Evolutionary conservation across 2,888 invertebrate genomes (phyloP).

Genomic region (Phrixothrix hirtus): DNA sequence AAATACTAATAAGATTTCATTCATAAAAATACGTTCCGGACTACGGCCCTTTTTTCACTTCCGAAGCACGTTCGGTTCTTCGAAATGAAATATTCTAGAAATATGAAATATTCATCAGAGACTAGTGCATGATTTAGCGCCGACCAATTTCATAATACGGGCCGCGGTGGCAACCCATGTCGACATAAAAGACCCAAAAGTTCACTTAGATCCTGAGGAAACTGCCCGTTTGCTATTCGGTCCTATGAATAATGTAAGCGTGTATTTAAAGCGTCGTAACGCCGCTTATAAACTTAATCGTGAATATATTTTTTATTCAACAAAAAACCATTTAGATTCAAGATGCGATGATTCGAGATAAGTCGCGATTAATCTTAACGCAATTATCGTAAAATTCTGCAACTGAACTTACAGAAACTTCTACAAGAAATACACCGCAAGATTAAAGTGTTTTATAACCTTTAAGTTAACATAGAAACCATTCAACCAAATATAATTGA

Average conservation of each 20-base stretch:
- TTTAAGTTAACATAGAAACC: background rate
- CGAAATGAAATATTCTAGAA: slow-evolving; percentile 33
- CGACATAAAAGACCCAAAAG: slow-evolving; percentile 18
- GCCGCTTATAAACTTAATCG: background rate
- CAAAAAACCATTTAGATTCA: background rate
- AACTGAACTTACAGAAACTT: background rate
- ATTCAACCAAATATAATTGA: background rate
- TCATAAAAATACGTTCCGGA: slow-evolving; percentile 32
- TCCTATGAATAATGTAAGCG: slow-evolving; percentile 25
- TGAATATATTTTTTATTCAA: background rate
- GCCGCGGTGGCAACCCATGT: slow-evolving; percentile 20
- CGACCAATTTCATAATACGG: slow-evolving; percentile 34
- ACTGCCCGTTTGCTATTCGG: slow-evolving; percentile 21
- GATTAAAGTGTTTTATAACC: background rate
- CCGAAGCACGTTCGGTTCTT: slow-evolving; percentile 32
- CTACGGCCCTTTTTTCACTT: slow-evolving; percentile 30
- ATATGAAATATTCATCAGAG: slow-evolving; percentile 36
- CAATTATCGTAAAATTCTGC: background rate
- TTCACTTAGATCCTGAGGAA: slow-evolving; percentile 11
- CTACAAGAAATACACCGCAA: background rate
- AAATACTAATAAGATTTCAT: slow-evolving; percentile 32
- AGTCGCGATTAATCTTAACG: background rate
- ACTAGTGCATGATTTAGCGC: slow-evolving; percentile 32
- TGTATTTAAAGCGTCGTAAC: slow-evolving; percentile 22
- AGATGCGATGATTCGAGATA: background rate